Conservation (phyloP, 2,113 vertebrate species). For the Syngnathus floridae region DNA sequence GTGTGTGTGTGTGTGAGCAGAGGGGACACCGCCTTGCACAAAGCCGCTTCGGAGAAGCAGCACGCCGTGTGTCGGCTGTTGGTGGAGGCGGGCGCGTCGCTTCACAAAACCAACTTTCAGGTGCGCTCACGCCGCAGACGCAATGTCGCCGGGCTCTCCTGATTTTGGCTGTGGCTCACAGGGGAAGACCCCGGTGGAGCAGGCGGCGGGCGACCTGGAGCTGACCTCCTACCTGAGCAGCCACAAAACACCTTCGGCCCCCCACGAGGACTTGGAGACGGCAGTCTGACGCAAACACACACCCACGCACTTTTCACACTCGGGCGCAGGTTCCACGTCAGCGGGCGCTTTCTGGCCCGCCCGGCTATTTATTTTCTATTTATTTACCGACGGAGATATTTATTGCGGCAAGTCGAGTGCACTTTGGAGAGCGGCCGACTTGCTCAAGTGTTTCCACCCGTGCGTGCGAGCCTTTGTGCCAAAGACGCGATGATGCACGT, state of each 20-base stretch:
- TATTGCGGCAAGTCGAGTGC: slow-evolving; percentile 45
- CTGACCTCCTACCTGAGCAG: slow-evolving; percentile 80
- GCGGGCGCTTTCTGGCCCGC: slow-evolving; percentile 15
- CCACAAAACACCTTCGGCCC: slow-evolving; percentile 65
- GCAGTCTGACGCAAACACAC: slow-evolving; percentile 79
- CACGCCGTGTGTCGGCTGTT: slow-evolving; percentile 80
- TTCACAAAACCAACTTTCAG: slow-evolving; percentile 85
- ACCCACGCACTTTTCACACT: slow-evolving; percentile 18
- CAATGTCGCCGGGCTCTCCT: neutral
- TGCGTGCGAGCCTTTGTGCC: slow-evolving; percentile 45
- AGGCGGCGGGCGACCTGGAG: slow-evolving; percentile 83
- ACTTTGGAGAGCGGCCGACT: no score
- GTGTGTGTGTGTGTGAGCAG: slow-evolving; percentile 55
- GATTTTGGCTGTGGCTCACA: slow-evolving; percentile 36
- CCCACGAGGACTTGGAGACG: slow-evolving; percentile 89
- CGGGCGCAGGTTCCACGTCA: neutral
- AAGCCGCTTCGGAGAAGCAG: slow-evolving; percentile 84
- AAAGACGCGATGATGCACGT: slow-evolving; percentile 51
- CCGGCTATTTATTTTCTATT: slow-evolving; percentile 65
- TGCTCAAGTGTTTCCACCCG: slow-evolving; percentile 7
- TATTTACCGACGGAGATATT: slow-evolving; percentile 71
- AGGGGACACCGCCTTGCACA: slow-evolving; percentile 92
- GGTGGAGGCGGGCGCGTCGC: slow-evolving; percentile 85
- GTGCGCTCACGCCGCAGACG: slow-evolving; percentile 39
- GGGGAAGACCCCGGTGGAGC: slow-evolving; percentile 87